Evolutionary conservation across 2,888 invertebrate genomes (phyloP).

Genomic region (Drosophila aldrichi): DNA sequence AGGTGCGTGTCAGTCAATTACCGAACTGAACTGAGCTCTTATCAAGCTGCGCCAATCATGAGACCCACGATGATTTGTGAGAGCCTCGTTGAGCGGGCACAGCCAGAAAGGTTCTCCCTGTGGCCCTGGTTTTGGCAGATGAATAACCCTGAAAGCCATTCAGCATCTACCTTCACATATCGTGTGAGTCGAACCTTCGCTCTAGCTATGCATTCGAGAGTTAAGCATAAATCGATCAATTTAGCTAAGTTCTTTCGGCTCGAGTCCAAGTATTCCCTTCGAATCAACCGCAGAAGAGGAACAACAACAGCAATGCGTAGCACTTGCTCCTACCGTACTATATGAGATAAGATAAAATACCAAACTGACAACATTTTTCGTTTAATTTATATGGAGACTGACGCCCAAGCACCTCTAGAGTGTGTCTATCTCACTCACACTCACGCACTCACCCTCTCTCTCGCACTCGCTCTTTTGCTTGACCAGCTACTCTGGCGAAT

Average conservation of each 20-base stretch:
- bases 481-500: not conserved
- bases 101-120: constrained; percentile 40
- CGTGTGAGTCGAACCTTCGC: constrained; percentile 10
- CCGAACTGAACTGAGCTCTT: constrained; percentile 25
- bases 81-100: constrained; percentile 5
- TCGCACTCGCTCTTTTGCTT: not conserved
- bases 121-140: constrained; percentile 7
- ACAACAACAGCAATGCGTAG: constrained; percentile 10
- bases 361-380: constrained; percentile 54
- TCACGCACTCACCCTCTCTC: not conserved
- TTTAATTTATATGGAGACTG: constrained; percentile 50
- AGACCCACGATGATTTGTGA: not conserved
- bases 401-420: not conserved
- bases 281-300: not conserved
- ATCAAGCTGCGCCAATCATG: constrained; percentile 59
- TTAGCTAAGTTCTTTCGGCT: constrained; percentile 29
- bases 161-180: constrained; percentile 1
- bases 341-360: constrained; percentile 69
- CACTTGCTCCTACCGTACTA: constrained; percentile 3
- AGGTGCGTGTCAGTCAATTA: constrained; percentile 38
- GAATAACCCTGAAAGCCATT: constrained; percentile 21
- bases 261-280: constrained; percentile 47
- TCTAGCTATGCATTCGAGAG: constrained; percentile 5
- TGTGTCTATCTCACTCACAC: too few relatives aligned
- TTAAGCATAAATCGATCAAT: constrained; percentile 55